These are phyloP conservation scores for Papilio protenor DNA, from an alignment of 2,888 invertebrate species.

Conservation along the genomic window DNA sequence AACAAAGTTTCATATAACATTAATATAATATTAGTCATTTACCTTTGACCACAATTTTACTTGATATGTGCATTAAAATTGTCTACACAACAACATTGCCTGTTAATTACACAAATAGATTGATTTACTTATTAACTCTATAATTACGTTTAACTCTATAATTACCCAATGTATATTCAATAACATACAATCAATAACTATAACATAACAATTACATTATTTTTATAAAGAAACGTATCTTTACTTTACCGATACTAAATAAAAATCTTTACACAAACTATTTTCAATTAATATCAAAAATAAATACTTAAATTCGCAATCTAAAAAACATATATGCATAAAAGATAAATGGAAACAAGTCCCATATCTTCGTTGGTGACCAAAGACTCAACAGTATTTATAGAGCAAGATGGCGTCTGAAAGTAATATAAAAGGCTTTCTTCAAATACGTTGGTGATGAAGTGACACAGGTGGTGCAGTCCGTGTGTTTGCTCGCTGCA, in stretches of 20 bases:
- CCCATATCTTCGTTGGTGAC: not conserved
- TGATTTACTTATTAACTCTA: not conserved
- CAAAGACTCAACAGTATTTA: not conserved
- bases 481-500: conserved; percentile 59
- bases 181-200: not conserved
- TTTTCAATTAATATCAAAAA: not conserved
- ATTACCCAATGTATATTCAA: not conserved
- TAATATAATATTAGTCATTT: conserved; percentile 30
- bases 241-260: no score
- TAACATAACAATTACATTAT: no score
- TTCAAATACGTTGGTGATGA: conserved; percentile 52
- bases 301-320: not conserved
- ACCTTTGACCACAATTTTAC: conserved; percentile 24
- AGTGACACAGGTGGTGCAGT: conserved; percentile 64
- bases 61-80: conserved; percentile 3
- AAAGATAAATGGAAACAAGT: not conserved
- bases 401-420: conserved; percentile 27
- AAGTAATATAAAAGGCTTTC: conserved; percentile 40
- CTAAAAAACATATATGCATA: not conserved
- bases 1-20: conserved; percentile 25
- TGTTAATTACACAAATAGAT: not conserved
- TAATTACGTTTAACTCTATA: not conserved
- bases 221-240: no score
- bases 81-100: conserved; percentile 1
- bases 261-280: not conserved